Evolutionary conservation across 2,888 invertebrate species (phyloP).

Genomic region (Plusia festucae): DNA sequence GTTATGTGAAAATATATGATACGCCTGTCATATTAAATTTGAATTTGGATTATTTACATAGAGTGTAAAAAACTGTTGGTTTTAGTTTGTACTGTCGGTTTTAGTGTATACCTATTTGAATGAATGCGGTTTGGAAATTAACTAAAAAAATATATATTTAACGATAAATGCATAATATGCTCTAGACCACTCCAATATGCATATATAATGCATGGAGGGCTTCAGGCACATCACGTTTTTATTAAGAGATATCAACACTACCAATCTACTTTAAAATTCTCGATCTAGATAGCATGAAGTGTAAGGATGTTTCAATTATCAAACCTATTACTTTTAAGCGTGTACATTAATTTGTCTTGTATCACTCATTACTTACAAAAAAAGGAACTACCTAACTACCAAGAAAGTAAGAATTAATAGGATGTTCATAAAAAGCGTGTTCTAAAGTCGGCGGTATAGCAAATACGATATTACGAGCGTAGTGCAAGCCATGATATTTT

Average conservation of each 20-base stretch:
- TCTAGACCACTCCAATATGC: not conserved
- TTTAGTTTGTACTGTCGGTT: too few relatives aligned
- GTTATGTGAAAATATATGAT: constrained; percentile 38
- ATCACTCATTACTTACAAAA: constrained; percentile 22
- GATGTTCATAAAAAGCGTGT: constrained; percentile 22
- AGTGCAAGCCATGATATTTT: constrained; percentile 36
- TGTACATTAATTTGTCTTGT: constrained; percentile 31
- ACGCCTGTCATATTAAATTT: not conserved
- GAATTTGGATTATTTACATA: too few relatives aligned
- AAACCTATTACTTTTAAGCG: constrained; percentile 11
- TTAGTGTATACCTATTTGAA: too few relatives aligned
- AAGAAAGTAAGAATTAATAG: constrained; percentile 23
- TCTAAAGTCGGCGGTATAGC: constrained; percentile 12
- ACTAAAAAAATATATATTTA: too few relatives aligned
- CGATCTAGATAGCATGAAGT: not conserved
- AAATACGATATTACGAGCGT: constrained; percentile 13
- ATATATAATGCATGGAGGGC: not conserved
- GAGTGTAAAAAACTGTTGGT: too few relatives aligned
- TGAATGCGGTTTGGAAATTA: too few relatives aligned
- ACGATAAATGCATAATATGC: not conserved
- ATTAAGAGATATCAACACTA: not conserved
- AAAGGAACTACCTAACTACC: constrained; percentile 11
- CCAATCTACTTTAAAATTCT: not conserved
- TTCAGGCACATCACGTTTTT: not conserved
- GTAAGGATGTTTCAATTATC: constrained; percentile 2